Conservation (phyloP, 2,888 invertebrate genomes). For the Oscheius sp. region DNA sequence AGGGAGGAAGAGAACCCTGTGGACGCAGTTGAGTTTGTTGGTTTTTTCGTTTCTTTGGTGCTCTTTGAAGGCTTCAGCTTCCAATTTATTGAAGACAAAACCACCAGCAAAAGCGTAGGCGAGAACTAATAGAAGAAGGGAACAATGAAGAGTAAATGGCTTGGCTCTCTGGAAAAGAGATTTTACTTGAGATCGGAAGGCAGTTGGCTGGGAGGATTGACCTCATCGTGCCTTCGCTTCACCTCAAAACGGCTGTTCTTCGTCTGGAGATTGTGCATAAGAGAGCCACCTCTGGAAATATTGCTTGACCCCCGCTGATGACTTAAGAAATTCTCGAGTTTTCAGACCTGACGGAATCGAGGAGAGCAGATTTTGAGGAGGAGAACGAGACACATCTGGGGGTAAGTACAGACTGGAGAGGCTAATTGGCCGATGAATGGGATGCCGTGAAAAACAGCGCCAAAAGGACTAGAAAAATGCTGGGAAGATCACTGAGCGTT, state of each 20-base stretch:
- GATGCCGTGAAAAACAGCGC: too few relatives aligned
- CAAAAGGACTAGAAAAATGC: too few relatives aligned
- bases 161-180: conserved; percentile 59
- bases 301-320: too few relatives aligned
- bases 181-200: background rate
- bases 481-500: background rate
- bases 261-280: conserved; percentile 48
- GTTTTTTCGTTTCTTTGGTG: conserved; percentile 43
- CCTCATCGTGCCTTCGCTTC: conserved; percentile 27
- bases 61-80: conserved; percentile 56
- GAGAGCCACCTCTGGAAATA: too few relatives aligned
- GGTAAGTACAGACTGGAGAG: background rate
- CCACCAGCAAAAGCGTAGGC: conserved; percentile 66
- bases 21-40: conserved; percentile 54
- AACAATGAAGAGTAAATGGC: conserved; percentile 67
- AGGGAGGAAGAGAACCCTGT: conserved; percentile 35
- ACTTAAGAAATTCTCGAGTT: background rate
- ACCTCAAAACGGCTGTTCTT: conserved; percentile 44
- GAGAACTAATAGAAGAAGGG: conserved; percentile 60
- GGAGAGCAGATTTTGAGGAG: conserved; percentile 15
- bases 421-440: conserved; percentile 22
- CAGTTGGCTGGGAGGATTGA: background rate
- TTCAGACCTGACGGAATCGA: background rate
- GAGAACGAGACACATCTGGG: conserved; percentile 17
- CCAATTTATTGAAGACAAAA: conserved; percentile 63